Percentiles rank a stretch among this genome's conserved stretches.
Conservation (phyloP, 2,797 vertebrate genomes). For the Mastacembelus armatus region DNA sequence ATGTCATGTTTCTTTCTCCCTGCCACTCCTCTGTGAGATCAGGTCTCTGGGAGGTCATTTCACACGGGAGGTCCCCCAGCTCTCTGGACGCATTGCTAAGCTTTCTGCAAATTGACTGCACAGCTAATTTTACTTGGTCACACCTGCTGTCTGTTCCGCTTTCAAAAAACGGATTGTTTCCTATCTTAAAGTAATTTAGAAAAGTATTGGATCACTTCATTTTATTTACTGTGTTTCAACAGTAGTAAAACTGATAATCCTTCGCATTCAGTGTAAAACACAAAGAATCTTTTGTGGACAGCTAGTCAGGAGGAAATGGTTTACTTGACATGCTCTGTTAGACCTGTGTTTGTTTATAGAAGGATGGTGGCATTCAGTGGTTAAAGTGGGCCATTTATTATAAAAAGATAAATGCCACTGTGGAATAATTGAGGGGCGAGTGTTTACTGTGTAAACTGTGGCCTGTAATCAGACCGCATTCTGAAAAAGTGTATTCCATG, state of each 20-base stretch:
- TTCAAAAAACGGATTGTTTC: background rate
- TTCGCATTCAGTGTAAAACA: slow-evolving; percentile 42
- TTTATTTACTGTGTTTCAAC: background rate
- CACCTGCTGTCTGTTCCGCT: background rate
- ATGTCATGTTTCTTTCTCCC: slow-evolving; percentile 29
- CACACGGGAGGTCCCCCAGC: slow-evolving; percentile 39
- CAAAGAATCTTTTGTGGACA: slow-evolving; percentile 37
- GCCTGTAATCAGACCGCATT: background rate
- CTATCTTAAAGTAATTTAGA: background rate
- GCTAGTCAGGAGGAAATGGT: slow-evolving; percentile 48
- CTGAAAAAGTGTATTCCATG: slow-evolving; percentile 1
- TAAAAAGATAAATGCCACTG: slow-evolving; percentile 15
- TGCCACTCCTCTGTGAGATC: slow-evolving; percentile 40
- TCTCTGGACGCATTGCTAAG: slow-evolving; percentile 36
- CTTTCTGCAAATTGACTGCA: background rate
- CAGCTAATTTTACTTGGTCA: background rate
- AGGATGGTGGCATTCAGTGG: slow-evolving; percentile 29
- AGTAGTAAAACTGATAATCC: slow-evolving; percentile 23
- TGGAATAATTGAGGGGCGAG: background rate
- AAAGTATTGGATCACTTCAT: background rate
- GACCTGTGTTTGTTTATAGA: slow-evolving; percentile 61
- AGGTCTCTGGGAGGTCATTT: slow-evolving; percentile 51
- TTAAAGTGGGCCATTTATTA: slow-evolving; percentile 42
- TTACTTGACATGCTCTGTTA: slow-evolving; percentile 61
- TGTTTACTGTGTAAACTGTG: slow-evolving; percentile 2